Evolutionary conservation across 1,140 invertebrate genomes (phyloP), one percentile per base, ranked within the genome.

Genomic region (Marisa cornuarietis): DNA sequence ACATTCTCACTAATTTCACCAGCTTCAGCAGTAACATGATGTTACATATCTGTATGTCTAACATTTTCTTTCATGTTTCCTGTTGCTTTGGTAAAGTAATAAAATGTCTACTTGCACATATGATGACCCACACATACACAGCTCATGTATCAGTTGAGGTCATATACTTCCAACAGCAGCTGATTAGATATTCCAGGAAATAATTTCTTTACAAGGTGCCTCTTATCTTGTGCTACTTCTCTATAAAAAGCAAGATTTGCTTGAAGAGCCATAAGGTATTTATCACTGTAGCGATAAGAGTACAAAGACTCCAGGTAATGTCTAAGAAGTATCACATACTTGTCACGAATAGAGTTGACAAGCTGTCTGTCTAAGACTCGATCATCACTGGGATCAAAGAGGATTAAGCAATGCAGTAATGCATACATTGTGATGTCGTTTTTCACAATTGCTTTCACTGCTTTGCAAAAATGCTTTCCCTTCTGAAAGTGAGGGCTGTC

Each of bases 261-360:
- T 78, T 97, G 95, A 62, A 98, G 92, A 84, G 95, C 94, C 20
- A 85, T 78, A 81, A 87, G 87, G 24, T 88, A 79, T 20, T 83
- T 66, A 62, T 83, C 80, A 24, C 85, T 83, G 71, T 83, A 68
- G 14, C 26, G 42, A 71, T 83, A 90, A 18, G 83, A 93, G 90
- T 95, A 96, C 51, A 95, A 92, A 83, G 95, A 95, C 88, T 97
- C 96, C 65, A 98, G 90, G 91, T 97, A 98, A 79, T 96, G 93
- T 85, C 95, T 92, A 13, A 98, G 92, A 68, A 98, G 93, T 90
- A 96, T 96, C 89, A 96, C 96, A 91, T 98, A 98, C 16, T 95
- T 96, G 91, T 97, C 95, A 92, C 98, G 96, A 89, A 88, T 83
- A 79, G 88, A 84, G 16, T 87, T 85, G 13, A 89, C 81, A 42